Evolutionary conservation across 2,113 vertebrate species (phyloP).

Genomic region (Heliornis fulica): DNA sequence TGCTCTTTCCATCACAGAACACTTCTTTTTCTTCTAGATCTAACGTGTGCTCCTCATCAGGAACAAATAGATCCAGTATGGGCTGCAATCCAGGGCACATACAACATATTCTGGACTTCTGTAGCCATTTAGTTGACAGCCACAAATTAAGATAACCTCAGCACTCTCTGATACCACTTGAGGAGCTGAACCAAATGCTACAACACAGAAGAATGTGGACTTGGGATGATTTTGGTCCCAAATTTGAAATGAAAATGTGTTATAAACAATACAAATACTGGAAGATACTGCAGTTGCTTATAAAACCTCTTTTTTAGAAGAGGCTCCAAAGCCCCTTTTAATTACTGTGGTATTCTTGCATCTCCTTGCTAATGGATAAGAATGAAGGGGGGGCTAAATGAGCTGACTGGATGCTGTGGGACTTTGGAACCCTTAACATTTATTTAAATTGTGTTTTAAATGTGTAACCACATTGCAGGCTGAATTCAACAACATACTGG

Average conservation of each 20-base stretch:
- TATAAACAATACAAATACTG: background rate
- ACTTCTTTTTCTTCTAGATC: background rate
- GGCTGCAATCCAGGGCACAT: background rate
- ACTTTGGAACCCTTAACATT: background rate
- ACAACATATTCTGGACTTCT: background rate
- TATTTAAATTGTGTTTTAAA: background rate
- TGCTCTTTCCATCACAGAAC: background rate
- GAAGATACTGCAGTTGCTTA: background rate
- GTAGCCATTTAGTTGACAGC: background rate
- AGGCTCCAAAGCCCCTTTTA: background rate
- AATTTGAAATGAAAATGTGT: background rate
- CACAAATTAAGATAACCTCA: background rate
- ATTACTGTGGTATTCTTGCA: background rate
- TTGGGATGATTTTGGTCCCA: background rate
- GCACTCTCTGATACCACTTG: background rate
- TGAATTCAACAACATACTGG: background rate
- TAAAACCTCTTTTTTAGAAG: no score
- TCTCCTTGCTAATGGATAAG: background rate
- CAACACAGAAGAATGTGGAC: background rate
- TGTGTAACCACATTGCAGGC: background rate
- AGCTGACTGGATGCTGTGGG: background rate
- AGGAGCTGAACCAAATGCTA: background rate
- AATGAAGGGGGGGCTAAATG: background rate
- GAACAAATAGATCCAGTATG: background rate
- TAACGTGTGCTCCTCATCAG: background rate